Conservation (phyloP, 2,888 invertebrate genomes). For the Sylvicola cinctus region DNA sequence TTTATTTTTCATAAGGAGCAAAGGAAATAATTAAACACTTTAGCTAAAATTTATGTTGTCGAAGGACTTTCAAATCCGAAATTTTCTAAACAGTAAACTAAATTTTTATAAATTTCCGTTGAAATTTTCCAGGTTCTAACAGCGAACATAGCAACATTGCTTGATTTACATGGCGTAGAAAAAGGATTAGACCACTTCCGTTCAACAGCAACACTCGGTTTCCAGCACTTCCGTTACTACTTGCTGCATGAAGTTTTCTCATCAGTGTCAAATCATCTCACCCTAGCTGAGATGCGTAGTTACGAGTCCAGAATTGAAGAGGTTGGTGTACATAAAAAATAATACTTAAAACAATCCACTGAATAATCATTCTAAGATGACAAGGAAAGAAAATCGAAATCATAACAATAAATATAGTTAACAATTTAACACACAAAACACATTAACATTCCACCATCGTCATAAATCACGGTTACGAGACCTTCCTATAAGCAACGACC, state of each 20-base stretch:
- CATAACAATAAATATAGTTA: too few relatives aligned
- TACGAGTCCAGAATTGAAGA: conserved; percentile 49
- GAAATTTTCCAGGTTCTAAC: conserved; percentile 52
- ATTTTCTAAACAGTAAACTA: too few relatives aligned
- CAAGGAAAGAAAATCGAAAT: too few relatives aligned
- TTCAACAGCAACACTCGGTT: conserved; percentile 44
- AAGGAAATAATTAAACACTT: too few relatives aligned
- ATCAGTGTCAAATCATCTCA: conserved; percentile 34
- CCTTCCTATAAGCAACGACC: too few relatives aligned
- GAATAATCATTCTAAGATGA: neutral
- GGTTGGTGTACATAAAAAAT: too few relatives aligned
- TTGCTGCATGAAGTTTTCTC: conserved; percentile 54
- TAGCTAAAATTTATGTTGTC: too few relatives aligned
- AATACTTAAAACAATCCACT: neutral
- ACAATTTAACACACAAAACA: too few relatives aligned
- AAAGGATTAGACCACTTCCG: conserved; percentile 58
- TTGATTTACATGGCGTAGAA: conserved; percentile 60
- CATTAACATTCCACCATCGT: too few relatives aligned
- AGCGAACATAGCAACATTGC: conserved; percentile 56
- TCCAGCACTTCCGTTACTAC: conserved; percentile 56
- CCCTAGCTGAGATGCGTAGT: conserved; percentile 32
- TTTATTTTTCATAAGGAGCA: conserved; percentile 6
- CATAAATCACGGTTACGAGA: too few relatives aligned
- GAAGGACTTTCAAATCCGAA: too few relatives aligned
- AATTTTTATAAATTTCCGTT: too few relatives aligned